These are phyloP conservation scores for Procavia capensis DNA, from an alignment of 2,113 vertebrate genomes.

Conservation along the genomic window DNA sequence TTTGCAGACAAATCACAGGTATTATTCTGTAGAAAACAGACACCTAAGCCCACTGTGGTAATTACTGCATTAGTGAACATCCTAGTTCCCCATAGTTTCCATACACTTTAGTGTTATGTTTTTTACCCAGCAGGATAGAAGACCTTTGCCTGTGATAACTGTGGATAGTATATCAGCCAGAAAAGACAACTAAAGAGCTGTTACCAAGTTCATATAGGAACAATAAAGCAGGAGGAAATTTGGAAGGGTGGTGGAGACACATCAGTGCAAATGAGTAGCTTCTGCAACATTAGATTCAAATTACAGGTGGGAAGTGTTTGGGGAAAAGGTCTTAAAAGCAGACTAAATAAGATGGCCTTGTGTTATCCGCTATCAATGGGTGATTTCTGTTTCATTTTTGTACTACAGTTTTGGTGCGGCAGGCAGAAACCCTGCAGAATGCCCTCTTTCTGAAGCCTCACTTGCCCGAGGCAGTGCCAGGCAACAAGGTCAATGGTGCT, in stretches of 20 bases:
- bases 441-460: neutral
- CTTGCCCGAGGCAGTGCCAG: neutral
- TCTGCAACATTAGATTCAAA: neutral
- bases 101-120: neutral
- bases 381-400: slow-evolving; percentile 32
- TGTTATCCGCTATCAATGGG: neutral
- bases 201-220: slow-evolving; percentile 96
- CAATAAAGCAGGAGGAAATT: neutral
- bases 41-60: neutral
- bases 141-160: slow-evolving; percentile 95
- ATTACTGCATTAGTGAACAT: neutral
- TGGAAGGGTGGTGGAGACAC: neutral
- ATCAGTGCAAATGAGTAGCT: neutral
- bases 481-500: neutral
- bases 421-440: neutral
- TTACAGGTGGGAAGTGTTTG: neutral
- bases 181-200: slow-evolving; percentile 97
- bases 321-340: neutral
- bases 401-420: neutral
- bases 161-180: slow-evolving; percentile 96
- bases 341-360: neutral
- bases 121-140: slow-evolving; percentile 90
- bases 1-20: neutral
- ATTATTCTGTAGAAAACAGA: slow-evolving; percentile 5
- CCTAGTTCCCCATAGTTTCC: neutral